Percentiles rank a stretch among this genome's conserved stretches.
phyloP scores from a whole-genome alignment of 1,140 invertebrate genomes.

The Vollenhovia emeryi region DNA sequence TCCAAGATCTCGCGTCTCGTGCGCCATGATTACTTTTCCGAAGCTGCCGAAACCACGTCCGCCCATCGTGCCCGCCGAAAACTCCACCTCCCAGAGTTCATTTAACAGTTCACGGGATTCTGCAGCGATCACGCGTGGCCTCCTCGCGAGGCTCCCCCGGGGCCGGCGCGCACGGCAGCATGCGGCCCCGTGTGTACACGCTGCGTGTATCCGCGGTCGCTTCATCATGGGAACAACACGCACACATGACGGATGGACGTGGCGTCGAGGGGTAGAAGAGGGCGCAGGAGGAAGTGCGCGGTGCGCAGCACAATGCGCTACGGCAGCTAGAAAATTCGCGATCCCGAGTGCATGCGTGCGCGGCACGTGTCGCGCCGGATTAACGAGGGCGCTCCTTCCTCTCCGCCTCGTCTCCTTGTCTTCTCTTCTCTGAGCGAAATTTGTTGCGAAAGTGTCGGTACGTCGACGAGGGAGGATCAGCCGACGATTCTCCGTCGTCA shows the following conservation, averaged over 20 bases:
- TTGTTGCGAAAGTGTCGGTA: conserved; percentile 58
- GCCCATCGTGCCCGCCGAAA: background rate
- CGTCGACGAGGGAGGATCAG: conserved; percentile 47
- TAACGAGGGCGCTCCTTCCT: conserved; percentile 41
- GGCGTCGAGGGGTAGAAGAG: background rate
- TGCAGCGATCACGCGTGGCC: conserved; percentile 17
- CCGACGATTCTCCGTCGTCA: conserved; percentile 30
- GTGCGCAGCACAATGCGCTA: conserved; percentile 32
- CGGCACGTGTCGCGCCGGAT: conserved; percentile 53
- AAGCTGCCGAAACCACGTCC: conserved; percentile 33
- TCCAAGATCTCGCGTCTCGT: background rate
- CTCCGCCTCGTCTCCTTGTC: conserved; percentile 36
- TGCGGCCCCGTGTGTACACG: conserved; percentile 10
- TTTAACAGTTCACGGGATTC: conserved; percentile 58
- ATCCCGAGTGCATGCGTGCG: conserved; percentile 56
- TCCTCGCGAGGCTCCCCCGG: conserved; percentile 35
- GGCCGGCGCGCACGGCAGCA: background rate
- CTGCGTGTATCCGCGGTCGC: conserved; percentile 25
- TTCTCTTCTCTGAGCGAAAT: conserved; percentile 42
- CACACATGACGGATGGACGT: conserved; percentile 13
- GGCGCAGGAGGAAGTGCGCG: background rate
- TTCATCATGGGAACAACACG: conserved; percentile 59
- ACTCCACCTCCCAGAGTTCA: conserved; percentile 30
- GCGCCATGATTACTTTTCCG: conserved; percentile 49
- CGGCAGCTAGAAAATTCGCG: conserved; percentile 59